Conservation (phyloP, 2,113 vertebrate genomes). For the Quiscalus mexicanus region DNA sequence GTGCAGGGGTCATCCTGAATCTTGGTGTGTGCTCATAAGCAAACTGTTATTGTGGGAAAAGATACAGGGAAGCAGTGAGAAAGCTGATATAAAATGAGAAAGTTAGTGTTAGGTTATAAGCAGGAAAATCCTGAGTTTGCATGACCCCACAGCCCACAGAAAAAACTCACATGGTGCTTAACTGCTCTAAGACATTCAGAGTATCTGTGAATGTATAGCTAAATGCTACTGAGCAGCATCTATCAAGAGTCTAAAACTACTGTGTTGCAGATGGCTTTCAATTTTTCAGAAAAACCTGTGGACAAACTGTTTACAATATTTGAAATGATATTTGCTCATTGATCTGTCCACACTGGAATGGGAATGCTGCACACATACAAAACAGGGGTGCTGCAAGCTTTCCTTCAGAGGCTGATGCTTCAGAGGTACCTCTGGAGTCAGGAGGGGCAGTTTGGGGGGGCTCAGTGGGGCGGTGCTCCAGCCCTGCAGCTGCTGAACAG, state of each 20-base stretch:
- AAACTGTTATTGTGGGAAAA: background rate
- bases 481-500: background rate
- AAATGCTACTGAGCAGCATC: background rate
- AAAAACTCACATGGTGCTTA: background rate
- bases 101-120: background rate
- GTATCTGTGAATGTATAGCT: background rate
- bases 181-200: background rate
- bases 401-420: background rate
- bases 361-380: background rate
- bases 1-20: background rate
- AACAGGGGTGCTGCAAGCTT: fast-evolving
- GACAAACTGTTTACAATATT: background rate
- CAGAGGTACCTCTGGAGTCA: background rate
- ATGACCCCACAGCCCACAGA: background rate
- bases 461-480: background rate
- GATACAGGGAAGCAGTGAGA: background rate
- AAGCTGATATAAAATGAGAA: background rate
- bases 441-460: background rate
- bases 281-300: background rate
- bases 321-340: background rate
- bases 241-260: background rate
- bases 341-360: fast-evolving
- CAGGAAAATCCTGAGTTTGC: background rate
- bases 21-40: background rate
- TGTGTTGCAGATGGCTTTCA: background rate